Conservation (phyloP, 2,797 vertebrate species). For the Nyctalus aviator region DNA sequence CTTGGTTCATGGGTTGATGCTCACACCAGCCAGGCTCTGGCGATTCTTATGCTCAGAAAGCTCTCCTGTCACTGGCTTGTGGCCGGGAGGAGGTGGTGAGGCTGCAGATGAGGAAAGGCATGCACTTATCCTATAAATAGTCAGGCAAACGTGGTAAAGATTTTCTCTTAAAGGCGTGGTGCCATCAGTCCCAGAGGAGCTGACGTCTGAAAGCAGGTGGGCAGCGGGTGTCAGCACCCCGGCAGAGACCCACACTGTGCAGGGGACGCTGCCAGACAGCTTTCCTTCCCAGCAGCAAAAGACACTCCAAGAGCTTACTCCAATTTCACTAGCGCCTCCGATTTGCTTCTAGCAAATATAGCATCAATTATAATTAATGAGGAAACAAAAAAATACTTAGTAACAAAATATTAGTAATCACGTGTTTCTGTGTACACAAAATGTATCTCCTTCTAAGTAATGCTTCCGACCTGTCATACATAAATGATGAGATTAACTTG, state of each 20-base stretch:
- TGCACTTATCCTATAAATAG: not conserved
- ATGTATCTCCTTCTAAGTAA: not conserved
- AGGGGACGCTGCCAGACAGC: accelerated
- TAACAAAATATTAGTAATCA: not conserved
- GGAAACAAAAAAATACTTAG: not conserved
- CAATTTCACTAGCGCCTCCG: not conserved
- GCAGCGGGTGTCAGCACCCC: not conserved
- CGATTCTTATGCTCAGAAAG: not conserved
- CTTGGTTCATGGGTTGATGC: no score
- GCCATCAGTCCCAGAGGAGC: not conserved
- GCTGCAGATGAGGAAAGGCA: not conserved
- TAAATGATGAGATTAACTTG: not conserved
- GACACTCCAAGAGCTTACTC: not conserved
- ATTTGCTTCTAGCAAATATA: not conserved
- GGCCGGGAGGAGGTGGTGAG: not conserved
- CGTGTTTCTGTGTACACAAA: not conserved
- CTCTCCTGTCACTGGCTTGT: not conserved
- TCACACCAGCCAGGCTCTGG: not conserved
- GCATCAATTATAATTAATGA: not conserved
- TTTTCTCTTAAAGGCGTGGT: not conserved
- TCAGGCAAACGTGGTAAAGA: not conserved
- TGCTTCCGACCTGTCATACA: not conserved
- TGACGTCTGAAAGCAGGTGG: not conserved
- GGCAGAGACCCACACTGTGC: not conserved
- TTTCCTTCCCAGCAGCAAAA: not conserved